Conservation (phyloP, 2,113 vertebrate species). For the Ranitomeya variabilis region DNA sequence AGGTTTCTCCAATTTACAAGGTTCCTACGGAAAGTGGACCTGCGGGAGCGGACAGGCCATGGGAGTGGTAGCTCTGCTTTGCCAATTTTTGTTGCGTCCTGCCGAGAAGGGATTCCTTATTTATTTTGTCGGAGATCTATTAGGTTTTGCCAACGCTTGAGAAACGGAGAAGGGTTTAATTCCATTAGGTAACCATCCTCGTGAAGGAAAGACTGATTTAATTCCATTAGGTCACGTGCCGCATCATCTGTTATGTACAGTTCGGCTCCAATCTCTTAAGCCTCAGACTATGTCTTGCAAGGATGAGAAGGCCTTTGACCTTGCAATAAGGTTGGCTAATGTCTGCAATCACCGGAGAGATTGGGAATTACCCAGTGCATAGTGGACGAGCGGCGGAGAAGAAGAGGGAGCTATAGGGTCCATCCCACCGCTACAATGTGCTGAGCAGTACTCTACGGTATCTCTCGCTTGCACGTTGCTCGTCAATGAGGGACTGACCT, state of each 20-base stretch:
- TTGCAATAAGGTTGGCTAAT: constrained; percentile 67
- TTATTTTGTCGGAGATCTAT: not conserved
- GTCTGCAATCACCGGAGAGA: constrained; percentile 56
- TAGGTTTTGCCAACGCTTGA: not conserved
- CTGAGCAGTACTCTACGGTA: constrained; percentile 60
- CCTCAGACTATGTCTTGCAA: constrained; percentile 21
- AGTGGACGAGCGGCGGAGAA: constrained; percentile 59
- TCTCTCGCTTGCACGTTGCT: constrained; percentile 59
- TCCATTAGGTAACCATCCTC: constrained; percentile 12
- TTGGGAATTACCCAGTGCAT: constrained; percentile 45
- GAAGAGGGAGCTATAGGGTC: constrained; percentile 62
- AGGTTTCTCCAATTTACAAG: not conserved
- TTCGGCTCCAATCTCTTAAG: constrained; percentile 42
- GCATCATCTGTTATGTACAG: constrained; percentile 1
- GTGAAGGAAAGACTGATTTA: not conserved
- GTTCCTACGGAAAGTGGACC: not conserved
- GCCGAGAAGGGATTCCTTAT: not conserved
- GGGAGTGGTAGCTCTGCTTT: not conserved
- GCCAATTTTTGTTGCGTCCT: not conserved
- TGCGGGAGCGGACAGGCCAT: not conserved
- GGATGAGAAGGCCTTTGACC: constrained; percentile 70
- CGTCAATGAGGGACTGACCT: constrained; percentile 59
- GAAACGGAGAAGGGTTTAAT: constrained; percentile 29
- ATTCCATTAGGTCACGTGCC: constrained; percentile 2
- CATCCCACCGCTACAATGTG: constrained; percentile 64